These are phyloP conservation scores for Mesorhabditis sp. DNA, from an alignment of 2,888 invertebrate species.

Conservation along the genomic window DNA sequence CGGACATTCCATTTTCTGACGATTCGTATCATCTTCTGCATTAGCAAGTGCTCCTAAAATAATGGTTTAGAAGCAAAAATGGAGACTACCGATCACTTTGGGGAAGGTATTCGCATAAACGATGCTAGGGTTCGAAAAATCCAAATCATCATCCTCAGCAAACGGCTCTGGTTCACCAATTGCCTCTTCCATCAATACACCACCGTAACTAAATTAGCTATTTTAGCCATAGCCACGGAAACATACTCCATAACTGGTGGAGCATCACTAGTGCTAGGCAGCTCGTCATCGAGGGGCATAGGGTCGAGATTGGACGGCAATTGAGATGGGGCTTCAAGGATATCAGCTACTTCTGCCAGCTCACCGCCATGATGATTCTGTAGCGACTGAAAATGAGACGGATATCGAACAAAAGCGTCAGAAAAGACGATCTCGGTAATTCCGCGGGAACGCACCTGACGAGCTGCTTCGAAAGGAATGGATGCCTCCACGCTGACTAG, in stretches of 20 bases:
- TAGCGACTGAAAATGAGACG: too few relatives aligned
- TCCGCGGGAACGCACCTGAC: background rate
- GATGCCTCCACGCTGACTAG: conserved; percentile 26
- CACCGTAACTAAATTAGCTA: conserved; percentile 13
- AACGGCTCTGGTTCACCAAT: background rate
- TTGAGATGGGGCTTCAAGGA: background rate
- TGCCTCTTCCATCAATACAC: conserved; percentile 1
- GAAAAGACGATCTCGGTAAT: too few relatives aligned
- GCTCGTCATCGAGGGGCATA: too few relatives aligned
- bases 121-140: background rate
- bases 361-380: background rate
- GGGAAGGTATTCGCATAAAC: background rate
- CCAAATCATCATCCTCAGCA: conserved; percentile 8
- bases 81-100: background rate
- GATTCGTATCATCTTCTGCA: conserved; percentile 31
- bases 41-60: conserved; percentile 36
- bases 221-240: conserved; percentile 7
- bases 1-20: conserved; percentile 55
- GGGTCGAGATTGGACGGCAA: too few relatives aligned
- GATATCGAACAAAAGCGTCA: too few relatives aligned
- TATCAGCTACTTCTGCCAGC: background rate
- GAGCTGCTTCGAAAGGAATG: background rate
- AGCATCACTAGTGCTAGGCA: background rate
- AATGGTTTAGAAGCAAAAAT: background rate
- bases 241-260: conserved; percentile 3